Conservation (phyloP, 2,888 invertebrate genomes). For the Drosophila neonasuta region DNA sequence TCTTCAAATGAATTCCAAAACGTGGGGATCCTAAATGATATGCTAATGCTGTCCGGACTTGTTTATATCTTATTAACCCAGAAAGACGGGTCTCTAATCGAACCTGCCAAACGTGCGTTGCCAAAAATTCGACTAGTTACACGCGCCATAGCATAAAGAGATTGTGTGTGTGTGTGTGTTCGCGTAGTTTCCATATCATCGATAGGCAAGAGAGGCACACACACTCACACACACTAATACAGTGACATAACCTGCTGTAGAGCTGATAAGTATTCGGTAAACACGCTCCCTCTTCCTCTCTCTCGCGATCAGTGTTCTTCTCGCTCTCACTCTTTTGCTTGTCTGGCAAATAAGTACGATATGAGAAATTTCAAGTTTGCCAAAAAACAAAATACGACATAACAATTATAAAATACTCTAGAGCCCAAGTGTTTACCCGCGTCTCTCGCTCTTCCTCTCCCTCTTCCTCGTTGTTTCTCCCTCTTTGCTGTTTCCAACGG, state of each 20-base stretch:
- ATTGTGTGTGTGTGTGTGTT: conserved; percentile 12
- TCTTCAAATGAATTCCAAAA: not conserved
- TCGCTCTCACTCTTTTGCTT: not conserved
- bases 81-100: not conserved
- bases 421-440: not conserved
- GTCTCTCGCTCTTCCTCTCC: not conserved
- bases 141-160: conserved; percentile 18
- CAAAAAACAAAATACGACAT: conserved; percentile 30
- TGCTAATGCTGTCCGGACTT: not conserved
- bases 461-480: not conserved
- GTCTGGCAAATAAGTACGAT: conserved; percentile 13
- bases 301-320: conserved; percentile 1
- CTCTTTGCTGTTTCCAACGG: too few relatives aligned
- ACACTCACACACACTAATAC: not conserved
- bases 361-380: conserved; percentile 38
- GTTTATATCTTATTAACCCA: conserved; percentile 1
- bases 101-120: not conserved
- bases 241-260: conserved; percentile 1
- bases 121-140: not conserved
- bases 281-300: conserved; percentile 12
- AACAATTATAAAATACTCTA: conserved; percentile 13
- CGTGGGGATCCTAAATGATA: not conserved
- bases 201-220: conserved; percentile 21
- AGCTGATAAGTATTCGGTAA: conserved; percentile 43
- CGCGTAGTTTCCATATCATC: conserved; percentile 18